Evolutionary conservation across 2,113 vertebrate species (phyloP).

Genomic region (Ceratotherium simum): DNA sequence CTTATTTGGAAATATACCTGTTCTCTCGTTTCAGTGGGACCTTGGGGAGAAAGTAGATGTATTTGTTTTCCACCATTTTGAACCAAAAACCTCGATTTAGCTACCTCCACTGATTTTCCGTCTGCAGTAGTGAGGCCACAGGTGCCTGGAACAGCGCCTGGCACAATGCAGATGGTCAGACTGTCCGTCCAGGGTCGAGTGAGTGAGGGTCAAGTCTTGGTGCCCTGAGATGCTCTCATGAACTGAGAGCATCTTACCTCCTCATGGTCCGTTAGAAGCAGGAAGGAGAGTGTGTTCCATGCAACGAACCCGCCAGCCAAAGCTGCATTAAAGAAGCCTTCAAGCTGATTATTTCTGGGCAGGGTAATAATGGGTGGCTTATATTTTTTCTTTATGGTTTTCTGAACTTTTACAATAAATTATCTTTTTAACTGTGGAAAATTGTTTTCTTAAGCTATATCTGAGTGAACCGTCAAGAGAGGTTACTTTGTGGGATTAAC

Average conservation of each 20-base stretch:
- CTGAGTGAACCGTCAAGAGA: not conserved
- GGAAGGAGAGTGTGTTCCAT: not conserved
- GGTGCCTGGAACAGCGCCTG: not conserved
- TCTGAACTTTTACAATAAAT: not conserved
- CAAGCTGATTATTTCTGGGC: accelerated
- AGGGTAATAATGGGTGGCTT: accelerated
- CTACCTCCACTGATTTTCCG: not conserved
- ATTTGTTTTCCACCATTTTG: not conserved
- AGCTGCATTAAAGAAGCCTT: accelerated
- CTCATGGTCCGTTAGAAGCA: not conserved
- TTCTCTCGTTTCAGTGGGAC: not conserved
- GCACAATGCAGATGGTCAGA: not conserved
- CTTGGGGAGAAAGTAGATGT: not conserved
- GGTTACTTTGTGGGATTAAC: accelerated
- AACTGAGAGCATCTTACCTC: accelerated
- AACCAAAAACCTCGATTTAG: too few species aligned
- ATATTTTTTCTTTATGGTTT: not conserved
- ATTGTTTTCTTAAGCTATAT: not conserved
- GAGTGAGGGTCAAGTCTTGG: too few species aligned
- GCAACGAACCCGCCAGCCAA: accelerated
- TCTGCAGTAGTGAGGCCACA: not conserved
- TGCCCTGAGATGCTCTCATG: accelerated
- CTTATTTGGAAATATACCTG: not conserved
- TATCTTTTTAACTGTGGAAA: not conserved
- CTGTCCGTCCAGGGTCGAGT: accelerated